Base-by-base conservation (phyloP, 2,888 invertebrate species). In the Meteorus colon region DNA sequence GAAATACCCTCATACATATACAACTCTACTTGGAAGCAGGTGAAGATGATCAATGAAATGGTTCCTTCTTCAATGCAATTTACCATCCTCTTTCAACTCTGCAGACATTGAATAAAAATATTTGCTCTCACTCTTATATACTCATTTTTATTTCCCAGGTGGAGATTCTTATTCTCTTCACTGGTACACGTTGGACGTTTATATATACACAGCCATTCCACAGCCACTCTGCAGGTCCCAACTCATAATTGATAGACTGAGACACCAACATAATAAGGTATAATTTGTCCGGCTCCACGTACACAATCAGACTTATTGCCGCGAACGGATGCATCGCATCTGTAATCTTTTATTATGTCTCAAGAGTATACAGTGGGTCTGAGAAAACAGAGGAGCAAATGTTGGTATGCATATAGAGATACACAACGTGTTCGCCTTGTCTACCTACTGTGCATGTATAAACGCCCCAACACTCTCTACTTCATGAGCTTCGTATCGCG, bases 251-350 rank as follows among this genome's bases (percentile, higher is more conserved):
- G 87, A 88, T 89, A 86, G 88, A 84, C 87, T 83, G 88, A 86
- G 88, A 86, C 85, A 85, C 81, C 84, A 84, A 85, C 80, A 89
- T 89, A 89, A 89, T 88, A 85, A 86, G 78, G 85, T 86, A 86
- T 86, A 86, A 89, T 89, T 89, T 89, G 89, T 88, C 87, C 88
- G 81, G 84, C 84, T 87, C 85, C 84, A 82, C 85, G 85, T 84
- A 84, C 87, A 88, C 88, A 88, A 88, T 87, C 87, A 82, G 87
- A 88, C 89, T 88, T 88, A 89, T 88, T 88, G 87, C 88, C 85
- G 86, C 85, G 87, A 87, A 87, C 89, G 88, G 88, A 88, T 86
- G 87, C 86, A 85, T 82, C 86, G 86, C 87, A 87, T 89, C 86
- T 84, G 87, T 86, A 87, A 88, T 88, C 87, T 84, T 88, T 88